Conservation (phyloP, 2,888 invertebrate species). For the Camponotus fellah region DNA sequence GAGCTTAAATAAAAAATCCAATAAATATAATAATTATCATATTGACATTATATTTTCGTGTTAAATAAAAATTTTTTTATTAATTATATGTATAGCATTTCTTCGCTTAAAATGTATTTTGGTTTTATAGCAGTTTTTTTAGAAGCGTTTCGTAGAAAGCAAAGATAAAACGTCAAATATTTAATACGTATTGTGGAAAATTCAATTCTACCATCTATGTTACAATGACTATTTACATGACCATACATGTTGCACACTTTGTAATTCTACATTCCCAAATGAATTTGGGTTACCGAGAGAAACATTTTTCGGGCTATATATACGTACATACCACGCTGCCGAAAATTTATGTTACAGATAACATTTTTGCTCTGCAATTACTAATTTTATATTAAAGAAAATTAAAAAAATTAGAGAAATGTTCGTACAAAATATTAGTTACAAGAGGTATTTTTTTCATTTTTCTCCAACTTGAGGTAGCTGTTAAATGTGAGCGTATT, state of each 20-base stretch:
- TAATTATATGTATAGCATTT: neutral
- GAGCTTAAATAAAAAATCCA: neutral
- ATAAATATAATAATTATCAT: neutral
- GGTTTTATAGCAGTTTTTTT: neutral
- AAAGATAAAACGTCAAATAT: neutral
- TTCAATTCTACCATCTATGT: conserved; percentile 11
- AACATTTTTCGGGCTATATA: neutral
- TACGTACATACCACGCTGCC: neutral
- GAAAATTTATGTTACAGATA: neutral
- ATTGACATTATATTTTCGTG: neutral
- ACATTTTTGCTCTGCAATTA: neutral
- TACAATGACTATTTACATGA: conserved; percentile 2
- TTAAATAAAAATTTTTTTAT: neutral
- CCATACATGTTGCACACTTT: neutral
- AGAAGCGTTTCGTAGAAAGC: neutral
- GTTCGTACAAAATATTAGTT: neutral
- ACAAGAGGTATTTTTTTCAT: neutral
- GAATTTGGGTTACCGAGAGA: neutral
- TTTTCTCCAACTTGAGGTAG: neutral
- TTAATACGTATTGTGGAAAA: conserved; percentile 19
- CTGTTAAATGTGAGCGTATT: neutral
- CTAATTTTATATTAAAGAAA: neutral
- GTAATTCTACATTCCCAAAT: neutral
- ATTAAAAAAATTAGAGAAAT: neutral
- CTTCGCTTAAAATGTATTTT: neutral